Evolutionary conservation across 1,140 invertebrate species (phyloP), one percentile per base, ranked within the genome.

Genomic region (Meloidogyne hapla): DNA sequence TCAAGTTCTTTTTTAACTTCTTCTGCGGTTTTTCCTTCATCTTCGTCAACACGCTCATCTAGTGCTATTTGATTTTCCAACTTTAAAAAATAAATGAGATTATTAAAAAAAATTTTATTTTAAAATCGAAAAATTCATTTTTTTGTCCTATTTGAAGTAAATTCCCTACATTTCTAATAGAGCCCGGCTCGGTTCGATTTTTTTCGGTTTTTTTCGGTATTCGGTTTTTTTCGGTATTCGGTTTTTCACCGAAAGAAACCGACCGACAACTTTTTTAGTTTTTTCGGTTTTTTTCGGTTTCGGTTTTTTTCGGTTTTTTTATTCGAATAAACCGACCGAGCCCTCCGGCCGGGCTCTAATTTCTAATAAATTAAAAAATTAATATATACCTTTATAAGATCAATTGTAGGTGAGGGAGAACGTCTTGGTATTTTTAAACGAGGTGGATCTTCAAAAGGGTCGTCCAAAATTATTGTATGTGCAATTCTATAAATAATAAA

Each of bases 391-490:
- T 90, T 89, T 6, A 93, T 78, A 75, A 92, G 90, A 88, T 95
- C 93, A 78, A 91, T 90, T 74, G 91, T 93, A 1, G 94, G 94
- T 78, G 92, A 92, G 15, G 96, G 96, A 56, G 95, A 98, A 77
- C 91, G 88, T 67, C 91, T 91, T 0, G 95, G 95, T 74, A 93
- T 89, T 65, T 89, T 85, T 13, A 99, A 88, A 3, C 91, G 91
- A 75, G 90, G 85, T 2, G 93, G 93, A 89, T 99, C 95, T 80
- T 92, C 92, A 88, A 92, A 99, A 0, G 97, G 97, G 90, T 99
- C 97, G 86, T 97, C 93, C 10, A 99, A 88, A 42, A 99, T 91
- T 8, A 99, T 92, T 0, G 96, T 99, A 87, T 99, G 97, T 1
- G 94, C 95, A 75, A 99, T 96, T 79, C 95, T 91, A 79, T 64